These are phyloP conservation scores for Adoxophyes honmai DNA, from an alignment of 1,140 invertebrate genomes.

Conservation along the genomic window DNA sequence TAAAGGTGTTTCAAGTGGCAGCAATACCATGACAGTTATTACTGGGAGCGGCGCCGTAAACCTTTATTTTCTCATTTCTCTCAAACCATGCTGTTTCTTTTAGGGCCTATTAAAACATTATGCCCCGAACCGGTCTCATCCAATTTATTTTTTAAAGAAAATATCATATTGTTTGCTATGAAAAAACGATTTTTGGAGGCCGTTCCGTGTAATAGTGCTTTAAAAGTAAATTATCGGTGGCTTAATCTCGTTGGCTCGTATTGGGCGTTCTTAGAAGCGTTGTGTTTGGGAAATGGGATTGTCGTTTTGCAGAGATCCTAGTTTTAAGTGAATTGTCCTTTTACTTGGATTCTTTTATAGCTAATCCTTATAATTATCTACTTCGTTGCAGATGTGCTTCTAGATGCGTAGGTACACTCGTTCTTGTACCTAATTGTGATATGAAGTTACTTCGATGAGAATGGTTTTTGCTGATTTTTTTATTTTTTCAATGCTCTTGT, in stretches of 20 bases:
- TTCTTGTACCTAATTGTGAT: no score
- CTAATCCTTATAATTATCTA: no score
- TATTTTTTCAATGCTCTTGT: no score
- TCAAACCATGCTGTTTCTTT: conserved; percentile 12
- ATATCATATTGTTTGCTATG: conserved; percentile 5
- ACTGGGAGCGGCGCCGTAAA: neutral
- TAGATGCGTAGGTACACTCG: no score
- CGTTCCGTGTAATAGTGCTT: conserved; percentile 1
- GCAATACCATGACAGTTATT: neutral
- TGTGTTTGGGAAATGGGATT: no score
- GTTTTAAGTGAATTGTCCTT: no score
- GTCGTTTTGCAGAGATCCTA: no score
- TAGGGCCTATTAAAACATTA: conserved; percentile 11
- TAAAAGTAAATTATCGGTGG: neutral
- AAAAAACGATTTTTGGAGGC: neutral
- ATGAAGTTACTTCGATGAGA: no score
- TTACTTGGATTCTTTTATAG: no score
- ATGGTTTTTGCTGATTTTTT: no score
- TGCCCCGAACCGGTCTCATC: neutral
- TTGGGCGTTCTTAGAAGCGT: no score
- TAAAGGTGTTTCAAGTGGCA: neutral
- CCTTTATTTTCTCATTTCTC: conserved; percentile 2
- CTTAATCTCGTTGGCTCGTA: neutral
- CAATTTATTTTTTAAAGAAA: conserved; percentile 8
- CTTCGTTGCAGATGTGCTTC: no score